A percentile compares a stretch with the other conserved stretches of the same genome.
Conservation (phyloP, 2,888 invertebrate genomes). For the Mechanitis mazaeus region DNA sequence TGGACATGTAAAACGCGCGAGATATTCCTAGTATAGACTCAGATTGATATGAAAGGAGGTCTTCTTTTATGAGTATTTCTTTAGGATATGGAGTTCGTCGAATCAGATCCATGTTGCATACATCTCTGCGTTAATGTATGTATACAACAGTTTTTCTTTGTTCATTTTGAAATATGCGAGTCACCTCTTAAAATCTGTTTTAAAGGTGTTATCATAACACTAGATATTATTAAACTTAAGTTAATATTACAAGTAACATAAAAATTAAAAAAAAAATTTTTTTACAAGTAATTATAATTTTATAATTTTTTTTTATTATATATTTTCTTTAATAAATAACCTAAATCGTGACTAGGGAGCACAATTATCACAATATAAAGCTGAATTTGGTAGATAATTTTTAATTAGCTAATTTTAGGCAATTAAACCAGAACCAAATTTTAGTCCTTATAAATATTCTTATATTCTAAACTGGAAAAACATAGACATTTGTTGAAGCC, state of each 20-base stretch:
- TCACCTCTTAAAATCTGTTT: neutral
- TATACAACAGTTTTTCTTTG: neutral
- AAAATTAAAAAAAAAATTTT: no score
- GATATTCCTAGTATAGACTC: conserved; percentile 17
- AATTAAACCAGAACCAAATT: conserved; percentile 5
- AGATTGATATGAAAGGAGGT: neutral
- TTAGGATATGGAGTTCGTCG: no score
- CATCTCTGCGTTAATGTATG: neutral
- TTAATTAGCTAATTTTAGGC: no score
- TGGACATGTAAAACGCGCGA: conserved; percentile 25
- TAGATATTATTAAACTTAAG: no score
- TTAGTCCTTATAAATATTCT: conserved; percentile 53
- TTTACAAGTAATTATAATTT: no score
- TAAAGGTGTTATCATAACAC: no score
- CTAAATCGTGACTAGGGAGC: no score
- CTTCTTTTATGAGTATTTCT: neutral
- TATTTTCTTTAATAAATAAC: no score
- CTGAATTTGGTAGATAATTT: no score
- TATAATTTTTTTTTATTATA: no score
- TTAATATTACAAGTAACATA: no score
- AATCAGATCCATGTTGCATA: no score
- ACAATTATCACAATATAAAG: neutral
- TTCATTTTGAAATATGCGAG: conserved; percentile 3
- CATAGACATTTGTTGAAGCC: conserved; percentile 35
- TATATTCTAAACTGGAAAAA: conserved; percentile 57